Percentiles rank a stretch among this genome's conserved stretches.
phyloP scores from a whole-genome alignment of 1,140 invertebrate genomes.

The Cydia splendana region DNA sequence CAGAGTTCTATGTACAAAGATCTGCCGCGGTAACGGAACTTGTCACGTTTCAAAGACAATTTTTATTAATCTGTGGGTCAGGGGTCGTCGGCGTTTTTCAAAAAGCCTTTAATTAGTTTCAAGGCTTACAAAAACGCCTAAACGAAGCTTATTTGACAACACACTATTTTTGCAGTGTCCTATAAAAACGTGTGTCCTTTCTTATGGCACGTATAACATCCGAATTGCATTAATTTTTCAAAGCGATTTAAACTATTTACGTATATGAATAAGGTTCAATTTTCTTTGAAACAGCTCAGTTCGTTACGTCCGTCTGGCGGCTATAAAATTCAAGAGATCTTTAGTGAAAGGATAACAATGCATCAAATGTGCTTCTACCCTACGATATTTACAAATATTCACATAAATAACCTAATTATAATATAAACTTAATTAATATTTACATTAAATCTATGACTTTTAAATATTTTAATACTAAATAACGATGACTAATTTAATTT shows the following conservation, averaged over 20 bases:
- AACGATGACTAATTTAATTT: constrained; percentile 61
- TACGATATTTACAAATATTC: constrained; percentile 61
- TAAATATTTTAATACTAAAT: constrained; percentile 71
- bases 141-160: constrained; percentile 50
- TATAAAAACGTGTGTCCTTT: constrained; percentile 75
- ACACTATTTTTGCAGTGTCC: constrained; percentile 75
- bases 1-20: constrained; percentile 72
- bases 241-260: constrained; percentile 48
- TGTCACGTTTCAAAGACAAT: constrained; percentile 57
- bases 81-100: constrained; percentile 66
- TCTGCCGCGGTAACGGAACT: constrained; percentile 69
- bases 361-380: constrained; percentile 61
- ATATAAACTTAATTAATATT: constrained; percentile 38
- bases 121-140: constrained; percentile 73
- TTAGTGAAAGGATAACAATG: constrained; percentile 79
- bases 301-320: constrained; percentile 64
- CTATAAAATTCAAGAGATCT: constrained; percentile 78
- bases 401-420: constrained; percentile 37
- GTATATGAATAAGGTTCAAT: not conserved
- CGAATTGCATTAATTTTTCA: constrained; percentile 20
- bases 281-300: constrained; percentile 58
- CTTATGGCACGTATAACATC: constrained; percentile 20
- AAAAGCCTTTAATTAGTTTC: constrained; percentile 58
- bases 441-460: constrained; percentile 69
- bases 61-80: constrained; percentile 33